Evolutionary conservation across 2,113 vertebrate species (phyloP).

Genomic region (Sinocyclocheilus rhinocerous): DNA sequence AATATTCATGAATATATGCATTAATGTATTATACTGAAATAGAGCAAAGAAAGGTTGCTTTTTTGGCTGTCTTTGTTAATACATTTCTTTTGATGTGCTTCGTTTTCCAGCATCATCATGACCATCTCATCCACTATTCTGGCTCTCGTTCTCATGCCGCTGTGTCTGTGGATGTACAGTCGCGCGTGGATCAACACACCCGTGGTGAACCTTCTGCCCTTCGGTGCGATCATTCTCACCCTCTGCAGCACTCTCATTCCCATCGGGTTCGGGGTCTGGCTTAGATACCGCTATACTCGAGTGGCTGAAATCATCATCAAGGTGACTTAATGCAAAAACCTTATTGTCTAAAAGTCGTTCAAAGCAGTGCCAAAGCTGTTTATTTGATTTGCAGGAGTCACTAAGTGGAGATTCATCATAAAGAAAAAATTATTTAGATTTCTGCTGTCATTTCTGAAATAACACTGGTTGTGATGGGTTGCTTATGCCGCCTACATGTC

Average conservation of each 20-base stretch:
- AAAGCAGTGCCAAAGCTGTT: neutral
- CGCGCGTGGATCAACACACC: constrained; percentile 94
- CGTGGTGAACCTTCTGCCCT: constrained; percentile 87
- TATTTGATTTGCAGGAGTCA: neutral
- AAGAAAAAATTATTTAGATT: neutral
- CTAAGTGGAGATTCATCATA: neutral
- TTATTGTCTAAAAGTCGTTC: neutral
- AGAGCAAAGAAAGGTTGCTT: too few relatives aligned
- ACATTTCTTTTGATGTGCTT: neutral
- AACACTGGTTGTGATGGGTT: neutral
- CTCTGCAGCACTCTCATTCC: constrained; percentile 94
- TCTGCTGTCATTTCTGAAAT: neutral
- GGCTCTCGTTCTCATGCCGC: constrained; percentile 91
- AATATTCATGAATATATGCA: too few relatives aligned
- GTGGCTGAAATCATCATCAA: constrained; percentile 89
- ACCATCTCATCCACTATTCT: constrained; percentile 94
- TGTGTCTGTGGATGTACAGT: constrained; percentile 97
- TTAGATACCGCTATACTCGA: constrained; percentile 83
- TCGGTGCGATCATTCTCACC: constrained; percentile 91
- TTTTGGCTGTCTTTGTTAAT: neutral
- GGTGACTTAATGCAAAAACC: constrained; percentile 71
- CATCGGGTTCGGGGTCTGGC: constrained; percentile 86
- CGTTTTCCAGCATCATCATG: constrained; percentile 88
- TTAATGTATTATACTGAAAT: too few relatives aligned
- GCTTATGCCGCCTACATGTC: constrained; percentile 55